Evolutionary conservation across 1,140 invertebrate genomes (phyloP).

Genomic region (Theocolax elegans): DNA sequence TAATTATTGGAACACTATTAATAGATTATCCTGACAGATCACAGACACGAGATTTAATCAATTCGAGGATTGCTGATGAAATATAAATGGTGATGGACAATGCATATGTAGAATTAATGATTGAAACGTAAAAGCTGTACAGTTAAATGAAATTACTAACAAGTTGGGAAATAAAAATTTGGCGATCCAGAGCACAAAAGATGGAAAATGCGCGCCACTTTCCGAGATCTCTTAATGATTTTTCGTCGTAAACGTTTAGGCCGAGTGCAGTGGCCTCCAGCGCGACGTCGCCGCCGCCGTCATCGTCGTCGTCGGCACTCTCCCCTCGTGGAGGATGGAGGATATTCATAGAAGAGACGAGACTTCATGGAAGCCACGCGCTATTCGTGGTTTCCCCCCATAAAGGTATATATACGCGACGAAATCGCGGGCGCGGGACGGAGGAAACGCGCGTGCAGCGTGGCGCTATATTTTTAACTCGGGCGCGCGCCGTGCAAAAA

Average conservation of each 20-base stretch:
- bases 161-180: too few species aligned
- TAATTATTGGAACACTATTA: too few species aligned
- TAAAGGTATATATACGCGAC: slow-evolving; percentile 42
- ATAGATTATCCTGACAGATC: too few species aligned
- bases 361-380: slow-evolving; percentile 52
- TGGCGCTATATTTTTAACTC: slow-evolving; percentile 49
- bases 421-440: neutral
- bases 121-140: too few species aligned
- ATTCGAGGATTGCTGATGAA: too few species aligned
- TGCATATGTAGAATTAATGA: too few species aligned
- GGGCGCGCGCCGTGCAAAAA: slow-evolving; percentile 43
- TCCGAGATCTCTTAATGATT: too few species aligned
- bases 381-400: slow-evolving; percentile 56
- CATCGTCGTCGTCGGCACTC: slow-evolving; percentile 36
- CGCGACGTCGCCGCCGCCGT: slow-evolving; percentile 4
- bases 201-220: too few species aligned
- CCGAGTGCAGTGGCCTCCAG: slow-evolving; percentile 29
- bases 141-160: too few species aligned
- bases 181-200: too few species aligned
- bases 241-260: slow-evolving; percentile 16
- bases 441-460: slow-evolving; percentile 3
- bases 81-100: too few species aligned
- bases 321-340: slow-evolving; percentile 43
- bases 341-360: slow-evolving; percentile 57
- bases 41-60: too few species aligned